These are phyloP conservation scores for Lydus trimaculatus DNA, from an alignment of 2,888 invertebrate species.

Conservation along the genomic window DNA sequence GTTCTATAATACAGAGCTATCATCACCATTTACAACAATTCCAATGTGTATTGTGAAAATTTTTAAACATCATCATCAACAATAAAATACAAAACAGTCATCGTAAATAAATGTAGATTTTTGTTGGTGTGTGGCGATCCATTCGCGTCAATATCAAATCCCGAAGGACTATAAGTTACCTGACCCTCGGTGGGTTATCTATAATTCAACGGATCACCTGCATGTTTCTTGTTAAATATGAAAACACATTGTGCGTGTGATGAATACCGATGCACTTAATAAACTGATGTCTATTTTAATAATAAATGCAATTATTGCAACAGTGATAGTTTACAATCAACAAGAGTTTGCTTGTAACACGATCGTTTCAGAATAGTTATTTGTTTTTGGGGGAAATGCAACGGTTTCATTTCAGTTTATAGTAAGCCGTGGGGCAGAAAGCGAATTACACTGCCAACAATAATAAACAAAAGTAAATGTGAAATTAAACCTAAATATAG, in stretches of 20 bases:
- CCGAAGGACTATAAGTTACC: constrained; percentile 37
- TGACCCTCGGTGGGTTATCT: constrained; percentile 39
- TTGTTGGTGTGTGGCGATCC: constrained; percentile 9
- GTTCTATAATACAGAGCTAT: neutral
- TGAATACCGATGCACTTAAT: constrained; percentile 55
- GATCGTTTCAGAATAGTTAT: neutral
- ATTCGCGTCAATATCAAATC: constrained; percentile 28
- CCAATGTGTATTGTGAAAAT: neutral
- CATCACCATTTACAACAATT: neutral
- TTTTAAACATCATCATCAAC: too few species aligned
- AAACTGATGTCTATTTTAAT: constrained; percentile 50
- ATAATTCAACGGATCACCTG: constrained; percentile 54
- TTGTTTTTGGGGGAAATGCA: neutral
- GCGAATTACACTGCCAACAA: neutral
- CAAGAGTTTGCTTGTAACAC: neutral
- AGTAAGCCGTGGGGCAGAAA: neutral
- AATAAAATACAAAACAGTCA: neutral
- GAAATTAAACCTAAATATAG: constrained; percentile 5
- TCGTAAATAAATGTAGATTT: neutral
- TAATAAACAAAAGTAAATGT: neutral
- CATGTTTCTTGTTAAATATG: constrained; percentile 53
- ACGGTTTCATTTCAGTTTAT: constrained; percentile 4
- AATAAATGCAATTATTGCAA: constrained; percentile 49
- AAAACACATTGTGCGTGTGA: constrained; percentile 50
- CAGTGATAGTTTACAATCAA: neutral